These are phyloP conservation scores for Ibycter americanus DNA, from an alignment of 2,797 vertebrate genomes.

Conservation along the genomic window DNA sequence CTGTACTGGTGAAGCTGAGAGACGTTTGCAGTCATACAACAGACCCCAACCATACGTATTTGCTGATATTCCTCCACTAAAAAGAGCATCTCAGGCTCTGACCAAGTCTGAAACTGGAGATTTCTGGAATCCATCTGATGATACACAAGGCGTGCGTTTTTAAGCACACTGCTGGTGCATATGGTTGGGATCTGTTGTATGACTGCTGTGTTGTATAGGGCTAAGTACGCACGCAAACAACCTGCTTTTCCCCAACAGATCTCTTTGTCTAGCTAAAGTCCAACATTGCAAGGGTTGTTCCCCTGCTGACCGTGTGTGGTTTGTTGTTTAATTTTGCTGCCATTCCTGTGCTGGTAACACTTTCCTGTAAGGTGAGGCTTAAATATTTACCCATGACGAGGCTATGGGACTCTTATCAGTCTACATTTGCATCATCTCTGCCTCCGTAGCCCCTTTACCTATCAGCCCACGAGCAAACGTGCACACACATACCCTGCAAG, in stretches of 20 bases:
- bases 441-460: not conserved
- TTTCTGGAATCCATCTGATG: not conserved
- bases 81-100: not conserved
- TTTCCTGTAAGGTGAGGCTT: not conserved
- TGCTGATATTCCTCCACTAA: not conserved
- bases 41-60: not conserved
- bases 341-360: not conserved
- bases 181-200: not conserved
- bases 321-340: not conserved
- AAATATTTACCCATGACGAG: not conserved
- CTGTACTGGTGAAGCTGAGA: not conserved
- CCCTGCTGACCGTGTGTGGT: fast-evolving
- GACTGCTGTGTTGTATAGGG: not conserved
- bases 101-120: not conserved
- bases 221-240: not conserved
- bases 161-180: fast-evolving
- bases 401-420: not conserved
- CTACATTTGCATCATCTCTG: not conserved
- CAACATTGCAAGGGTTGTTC: not conserved
- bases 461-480: not conserved
- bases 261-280: not conserved
- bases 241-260: not conserved
- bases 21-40: not conserved
- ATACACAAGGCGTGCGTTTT: not conserved
- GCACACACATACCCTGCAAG: not conserved